phyloP scores from a whole-genome alignment of 2,888 invertebrate species.

The Hermodice carunculata region DNA sequence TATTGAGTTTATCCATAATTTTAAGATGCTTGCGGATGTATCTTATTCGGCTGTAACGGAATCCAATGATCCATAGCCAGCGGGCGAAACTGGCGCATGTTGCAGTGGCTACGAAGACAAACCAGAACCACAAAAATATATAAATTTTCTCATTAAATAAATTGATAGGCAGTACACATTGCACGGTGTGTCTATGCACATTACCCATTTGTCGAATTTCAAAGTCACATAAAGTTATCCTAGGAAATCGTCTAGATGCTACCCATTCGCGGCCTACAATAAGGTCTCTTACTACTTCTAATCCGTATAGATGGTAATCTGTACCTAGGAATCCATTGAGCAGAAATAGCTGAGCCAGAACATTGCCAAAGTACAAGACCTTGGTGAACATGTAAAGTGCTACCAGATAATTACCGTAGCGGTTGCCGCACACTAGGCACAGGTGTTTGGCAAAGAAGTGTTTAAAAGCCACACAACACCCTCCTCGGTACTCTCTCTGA shows the following conservation, averaged over 20 bases:
- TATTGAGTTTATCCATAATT: conserved; percentile 63
- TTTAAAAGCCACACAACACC: conserved; percentile 64
- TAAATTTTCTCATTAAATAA: conserved; percentile 66
- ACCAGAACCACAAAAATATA: conserved; percentile 73
- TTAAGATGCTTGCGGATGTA: conserved; percentile 71
- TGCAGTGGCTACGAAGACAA: conserved; percentile 70
- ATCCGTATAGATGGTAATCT: conserved; percentile 69
- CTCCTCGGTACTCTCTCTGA: conserved; percentile 66
- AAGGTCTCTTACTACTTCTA: conserved; percentile 71
- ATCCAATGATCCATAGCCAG: conserved; percentile 70
- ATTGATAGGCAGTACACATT: conserved; percentile 67
- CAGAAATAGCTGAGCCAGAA: conserved; percentile 71
- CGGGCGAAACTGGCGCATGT: conserved; percentile 69
- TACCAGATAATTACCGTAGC: conserved; percentile 71
- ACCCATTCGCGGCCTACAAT: conserved; percentile 66
- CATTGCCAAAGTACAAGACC: conserved; percentile 70
- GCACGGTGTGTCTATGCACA: conserved; percentile 70
- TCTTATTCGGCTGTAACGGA: conserved; percentile 65
- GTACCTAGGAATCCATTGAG: conserved; percentile 72
- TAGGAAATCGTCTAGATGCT: conserved; percentile 66
- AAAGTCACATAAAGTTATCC: conserved; percentile 69
- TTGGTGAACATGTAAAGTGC: conserved; percentile 71
- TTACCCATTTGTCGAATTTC: conserved; percentile 68
- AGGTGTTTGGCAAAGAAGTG: conserved; percentile 66
- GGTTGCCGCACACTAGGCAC: conserved; percentile 67